Conservation (phyloP, 1,140 invertebrate genomes). For the Drosophila insularis region DNA sequence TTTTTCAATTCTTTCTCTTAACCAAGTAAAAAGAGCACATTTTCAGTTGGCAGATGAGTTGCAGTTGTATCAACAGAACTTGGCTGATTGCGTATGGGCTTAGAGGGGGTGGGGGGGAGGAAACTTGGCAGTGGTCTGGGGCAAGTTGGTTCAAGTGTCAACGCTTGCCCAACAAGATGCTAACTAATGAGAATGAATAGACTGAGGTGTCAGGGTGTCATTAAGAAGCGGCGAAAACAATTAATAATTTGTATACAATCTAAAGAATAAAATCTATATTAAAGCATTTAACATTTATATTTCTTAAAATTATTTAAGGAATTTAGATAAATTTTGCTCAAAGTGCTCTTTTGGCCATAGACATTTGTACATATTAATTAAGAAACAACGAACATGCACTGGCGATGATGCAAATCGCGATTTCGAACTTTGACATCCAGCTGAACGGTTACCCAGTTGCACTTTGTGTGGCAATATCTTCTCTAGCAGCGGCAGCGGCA, state of each 20-base stretch:
- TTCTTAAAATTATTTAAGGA: background rate
- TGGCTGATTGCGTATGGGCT: background rate
- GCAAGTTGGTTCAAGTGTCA: slow-evolving; percentile 20
- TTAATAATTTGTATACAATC: no score
- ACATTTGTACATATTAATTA: slow-evolving; percentile 4
- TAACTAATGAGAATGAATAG: slow-evolving; percentile 37
- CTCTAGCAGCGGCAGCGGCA: background rate
- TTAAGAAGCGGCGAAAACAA: slow-evolving; percentile 14
- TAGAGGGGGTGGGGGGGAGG: background rate
- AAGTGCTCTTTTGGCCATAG: background rate
- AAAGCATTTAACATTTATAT: no score
- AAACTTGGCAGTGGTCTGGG: background rate
- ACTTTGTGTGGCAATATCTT: slow-evolving; percentile 4
- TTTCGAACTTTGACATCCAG: slow-evolving; percentile 60
- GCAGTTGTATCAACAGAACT: slow-evolving; percentile 26
- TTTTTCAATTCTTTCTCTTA: slow-evolving; percentile 31
- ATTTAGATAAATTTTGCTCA: background rate
- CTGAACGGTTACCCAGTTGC: slow-evolving; percentile 17
- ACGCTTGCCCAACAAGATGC: slow-evolving; percentile 37
- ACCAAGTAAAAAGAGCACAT: slow-evolving; percentile 23
- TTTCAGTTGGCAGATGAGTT: slow-evolving; percentile 29
- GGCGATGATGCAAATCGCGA: slow-evolving; percentile 22
- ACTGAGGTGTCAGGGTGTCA: slow-evolving; percentile 1
- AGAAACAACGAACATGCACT: slow-evolving; percentile 14
- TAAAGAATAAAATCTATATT: no score